These are phyloP conservation scores for Limnodromus scolopaceus DNA, from an alignment of 2,797 vertebrate species.

Conservation along the genomic window DNA sequence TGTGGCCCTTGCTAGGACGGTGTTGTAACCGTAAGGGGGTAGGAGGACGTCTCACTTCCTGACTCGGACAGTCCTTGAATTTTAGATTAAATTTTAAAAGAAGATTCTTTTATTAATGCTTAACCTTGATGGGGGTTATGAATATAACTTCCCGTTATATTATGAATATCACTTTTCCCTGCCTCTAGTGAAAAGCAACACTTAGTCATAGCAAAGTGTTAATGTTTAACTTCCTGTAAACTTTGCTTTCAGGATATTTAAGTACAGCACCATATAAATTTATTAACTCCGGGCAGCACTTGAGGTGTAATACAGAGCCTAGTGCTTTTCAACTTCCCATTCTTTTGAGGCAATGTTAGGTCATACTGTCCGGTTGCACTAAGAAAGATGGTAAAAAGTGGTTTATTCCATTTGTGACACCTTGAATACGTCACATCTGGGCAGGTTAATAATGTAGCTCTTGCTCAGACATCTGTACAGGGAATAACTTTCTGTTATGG, in stretches of 20 bases:
- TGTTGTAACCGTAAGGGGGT: neutral
- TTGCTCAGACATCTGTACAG: neutral
- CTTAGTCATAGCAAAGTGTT: conserved; percentile 55
- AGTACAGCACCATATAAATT: conserved; percentile 35
- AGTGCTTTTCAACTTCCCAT: conserved; percentile 21
- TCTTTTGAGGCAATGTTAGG: neutral
- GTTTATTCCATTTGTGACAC: conserved; percentile 1
- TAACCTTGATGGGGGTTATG: neutral
- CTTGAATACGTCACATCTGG: neutral
- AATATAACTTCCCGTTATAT: neutral
- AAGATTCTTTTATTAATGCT: conserved; percentile 6
- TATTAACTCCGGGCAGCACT: conserved; percentile 23
- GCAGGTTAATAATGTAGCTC: neutral
- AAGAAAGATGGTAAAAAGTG: neutral
- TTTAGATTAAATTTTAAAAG: neutral
- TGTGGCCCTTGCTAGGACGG: neutral
- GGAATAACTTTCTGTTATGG: neutral
- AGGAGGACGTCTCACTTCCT: neutral
- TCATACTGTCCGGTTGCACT: neutral
- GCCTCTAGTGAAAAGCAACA: conserved; percentile 35
- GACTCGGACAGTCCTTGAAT: neutral
- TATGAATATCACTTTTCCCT: neutral
- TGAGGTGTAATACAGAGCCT: neutral
- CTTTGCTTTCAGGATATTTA: conserved; percentile 44
- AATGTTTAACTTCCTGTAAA: conserved; percentile 47